Evolutionary conservation across 2,888 invertebrate genomes (phyloP), one percentile per base, ranked within the genome.

Genomic region (Electrophaes corylata): DNA sequence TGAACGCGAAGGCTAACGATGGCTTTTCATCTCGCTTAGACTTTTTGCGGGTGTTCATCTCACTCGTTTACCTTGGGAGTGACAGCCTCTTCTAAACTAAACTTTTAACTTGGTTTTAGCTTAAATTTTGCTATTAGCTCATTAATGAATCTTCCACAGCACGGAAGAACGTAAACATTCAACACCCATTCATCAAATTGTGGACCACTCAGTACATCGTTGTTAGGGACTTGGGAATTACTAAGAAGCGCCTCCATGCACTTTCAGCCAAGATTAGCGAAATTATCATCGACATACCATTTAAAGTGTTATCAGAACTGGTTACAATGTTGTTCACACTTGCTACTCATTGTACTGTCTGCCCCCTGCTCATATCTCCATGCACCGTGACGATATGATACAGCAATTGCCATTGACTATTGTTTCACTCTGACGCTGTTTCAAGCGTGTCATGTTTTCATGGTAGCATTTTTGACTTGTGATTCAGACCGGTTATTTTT

Each of bases 381-480:
- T 12, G 10, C 33, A 53, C 56, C 53, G 60, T 57, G 52, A 49
- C 60, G 52, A 33, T 29, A 44, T 52, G 39, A 52, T 47, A 31
- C 29, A 35, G 29, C 40, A n/a, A 50, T 47, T 54, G 26, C 58
- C 43, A 55, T 57, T 64, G 64, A 62, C 57, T 57, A 55, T 62
- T 46, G 56, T 59, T 59, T 49, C 49, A 47, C 29, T 18, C 19
- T 26, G 39, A 18, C 10, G 18, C 18, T 39, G 37, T 44, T 49
- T 45, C 60, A 60, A 47, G 14, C 35, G 39, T 43, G 29, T 35
- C 10, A 20, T 33, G 35, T 2, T 18, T 33, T 44, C 46, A 47
- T 43, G 37, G 20, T 31, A 35, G 26, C 19, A 16, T 26, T 39
- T 46, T 43, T 50, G 20, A 14, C 23, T 26, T 14, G 14, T n/a